Evolutionary conservation across 30 jellyfish, hydroid and myxozoan species (phyloP).

Genomic region (Mastigias papua): DNA sequence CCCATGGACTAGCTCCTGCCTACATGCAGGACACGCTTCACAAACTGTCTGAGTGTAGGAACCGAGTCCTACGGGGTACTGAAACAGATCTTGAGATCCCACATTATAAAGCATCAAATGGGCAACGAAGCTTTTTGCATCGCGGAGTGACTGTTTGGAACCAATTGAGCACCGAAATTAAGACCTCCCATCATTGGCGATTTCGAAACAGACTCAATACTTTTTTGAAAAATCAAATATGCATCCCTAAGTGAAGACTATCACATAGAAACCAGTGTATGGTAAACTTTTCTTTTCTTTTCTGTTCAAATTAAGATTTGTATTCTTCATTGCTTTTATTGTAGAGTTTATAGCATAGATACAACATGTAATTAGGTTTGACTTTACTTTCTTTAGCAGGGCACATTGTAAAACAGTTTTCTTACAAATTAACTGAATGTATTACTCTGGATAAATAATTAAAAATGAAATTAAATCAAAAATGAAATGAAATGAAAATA

Average conservation of each 20-base stretch:
- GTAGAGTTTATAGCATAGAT: not conserved
- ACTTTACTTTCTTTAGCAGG: too few species aligned
- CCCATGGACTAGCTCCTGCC: constrained; percentile 49
- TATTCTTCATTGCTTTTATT: not conserved
- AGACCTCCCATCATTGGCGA: not conserved
- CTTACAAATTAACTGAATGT: too few species aligned
- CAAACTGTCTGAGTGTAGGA: constrained; percentile 42
- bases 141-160: constrained; percentile 47
- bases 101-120: constrained; percentile 11
- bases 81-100: constrained; percentile 28
- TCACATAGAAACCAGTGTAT: not conserved
- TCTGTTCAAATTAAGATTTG: not conserved
- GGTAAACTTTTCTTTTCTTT: not conserved
- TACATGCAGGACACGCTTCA: constrained; percentile 38
- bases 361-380: too few species aligned
- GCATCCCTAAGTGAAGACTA: not conserved
- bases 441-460: too few species aligned
- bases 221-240: constrained; percentile 12
- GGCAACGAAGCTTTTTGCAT: constrained; percentile 51
- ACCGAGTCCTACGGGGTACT: constrained; percentile 28
- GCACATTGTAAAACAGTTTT: too few species aligned
- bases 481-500: too few species aligned
- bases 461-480: too few species aligned
- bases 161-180: constrained; percentile 31
- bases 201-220: constrained; percentile 2